phyloP scores from a whole-genome alignment of 37 sponge, comb jelly and placozoan species.

The Lycopodina hypogea region DNA sequence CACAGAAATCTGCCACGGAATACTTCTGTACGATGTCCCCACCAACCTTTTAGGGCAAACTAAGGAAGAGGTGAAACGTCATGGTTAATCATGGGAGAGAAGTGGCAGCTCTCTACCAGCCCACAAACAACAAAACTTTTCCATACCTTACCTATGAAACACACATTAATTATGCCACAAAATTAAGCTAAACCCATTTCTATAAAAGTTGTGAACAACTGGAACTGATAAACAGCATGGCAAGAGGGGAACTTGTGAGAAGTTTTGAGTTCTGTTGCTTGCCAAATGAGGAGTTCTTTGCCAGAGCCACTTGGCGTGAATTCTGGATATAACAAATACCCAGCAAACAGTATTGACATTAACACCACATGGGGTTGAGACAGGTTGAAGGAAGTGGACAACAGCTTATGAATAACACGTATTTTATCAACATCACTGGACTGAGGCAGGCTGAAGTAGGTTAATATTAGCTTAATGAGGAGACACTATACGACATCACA shows the following conservation, averaged over 20 bases:
- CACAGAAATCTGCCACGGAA: conserved; percentile 34
- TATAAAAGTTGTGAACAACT: conserved; percentile 38
- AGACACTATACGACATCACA: neutral
- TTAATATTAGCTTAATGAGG: neutral
- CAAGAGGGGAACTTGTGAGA: conserved; percentile 67
- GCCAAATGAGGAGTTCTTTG: conserved; percentile 58
- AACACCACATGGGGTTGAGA: neutral
- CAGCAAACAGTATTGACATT: no score
- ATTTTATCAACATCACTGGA: no score
- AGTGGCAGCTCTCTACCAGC: conserved; percentile 19
- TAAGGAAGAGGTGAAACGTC: no score
- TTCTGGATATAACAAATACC: conserved; percentile 7
- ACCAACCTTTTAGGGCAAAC: conserved; percentile 58
- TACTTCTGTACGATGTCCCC: conserved; percentile 47
- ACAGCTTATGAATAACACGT: no score
- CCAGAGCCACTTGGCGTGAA: conserved; percentile 82
- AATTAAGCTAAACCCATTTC: conserved; percentile 61
- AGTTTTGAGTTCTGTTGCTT: conserved; percentile 60
- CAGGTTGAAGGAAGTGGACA: no score
- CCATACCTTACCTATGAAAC: conserved; percentile 42
- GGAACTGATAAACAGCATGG: conserved; percentile 61
- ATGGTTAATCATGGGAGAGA: no score
- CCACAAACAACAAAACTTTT: neutral
- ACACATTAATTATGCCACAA: conserved; percentile 53
- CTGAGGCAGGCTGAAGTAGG: no score